Evolutionary conservation across 2,797 vertebrate species (phyloP).

Genomic region (Sciurus vulgaris): DNA sequence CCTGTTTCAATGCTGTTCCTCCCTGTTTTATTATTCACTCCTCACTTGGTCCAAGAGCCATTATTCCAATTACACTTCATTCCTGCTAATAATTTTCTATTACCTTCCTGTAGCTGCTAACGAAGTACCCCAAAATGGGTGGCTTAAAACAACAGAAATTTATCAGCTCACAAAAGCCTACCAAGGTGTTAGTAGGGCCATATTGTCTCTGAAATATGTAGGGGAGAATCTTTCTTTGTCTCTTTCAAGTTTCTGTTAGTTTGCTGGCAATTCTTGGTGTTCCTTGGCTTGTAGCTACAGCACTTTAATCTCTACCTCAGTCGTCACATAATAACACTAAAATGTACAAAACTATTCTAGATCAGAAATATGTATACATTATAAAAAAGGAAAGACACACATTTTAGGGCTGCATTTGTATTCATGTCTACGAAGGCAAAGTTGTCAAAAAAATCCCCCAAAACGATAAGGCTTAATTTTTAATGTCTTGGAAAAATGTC

Average conservation of each 20-base stretch:
- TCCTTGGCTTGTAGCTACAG: constrained; percentile 26
- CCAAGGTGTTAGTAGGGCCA: background rate
- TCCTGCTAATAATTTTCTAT: constrained; percentile 49
- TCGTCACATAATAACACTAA: background rate
- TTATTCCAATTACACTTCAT: constrained; percentile 24
- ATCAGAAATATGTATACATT: background rate
- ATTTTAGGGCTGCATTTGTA: background rate
- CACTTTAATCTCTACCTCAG: background rate
- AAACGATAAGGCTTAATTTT: constrained; percentile 57
- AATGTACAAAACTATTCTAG: constrained; percentile 32
- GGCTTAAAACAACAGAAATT: constrained; percentile 56
- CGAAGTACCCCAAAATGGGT: constrained; percentile 34
- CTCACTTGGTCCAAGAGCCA: constrained; percentile 8
- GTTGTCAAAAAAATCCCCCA: constrained; percentile 22
- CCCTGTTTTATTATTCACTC: background rate
- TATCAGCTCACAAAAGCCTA: constrained; percentile 10
- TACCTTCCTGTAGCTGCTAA: constrained; percentile 24
- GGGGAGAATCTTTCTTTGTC: background rate
- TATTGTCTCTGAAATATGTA: constrained; percentile 23
- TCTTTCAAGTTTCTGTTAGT: constrained; percentile 33
- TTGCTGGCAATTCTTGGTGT: background rate
- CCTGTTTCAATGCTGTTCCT: background rate
- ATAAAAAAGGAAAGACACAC: background rate
- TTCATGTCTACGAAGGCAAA: constrained; percentile 24
- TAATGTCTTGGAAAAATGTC: constrained; percentile 34